Percentiles rank a stretch among this genome's conserved stretches.
Conservation (phyloP, 2,888 invertebrate genomes). For the Pseudeuparius sepicola region DNA sequence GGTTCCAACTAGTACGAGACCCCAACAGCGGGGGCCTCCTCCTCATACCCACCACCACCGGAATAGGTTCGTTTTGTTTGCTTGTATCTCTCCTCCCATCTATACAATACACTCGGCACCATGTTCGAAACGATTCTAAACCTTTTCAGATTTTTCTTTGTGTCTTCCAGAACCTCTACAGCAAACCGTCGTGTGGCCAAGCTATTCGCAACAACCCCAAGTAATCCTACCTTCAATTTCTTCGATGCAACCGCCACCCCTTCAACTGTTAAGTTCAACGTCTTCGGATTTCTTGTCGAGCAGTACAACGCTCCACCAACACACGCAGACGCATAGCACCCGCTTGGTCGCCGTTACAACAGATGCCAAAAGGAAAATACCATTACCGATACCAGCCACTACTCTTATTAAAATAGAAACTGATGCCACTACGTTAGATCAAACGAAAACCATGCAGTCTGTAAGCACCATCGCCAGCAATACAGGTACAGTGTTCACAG, state of each 20-base stretch:
- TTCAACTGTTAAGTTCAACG: conserved; percentile 49
- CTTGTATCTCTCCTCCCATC: conserved; percentile 3
- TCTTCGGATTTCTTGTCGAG: conserved; percentile 49
- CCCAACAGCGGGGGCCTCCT: conserved; percentile 75
- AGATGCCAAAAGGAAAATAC: conserved; percentile 42
- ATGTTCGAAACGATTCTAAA: no score
- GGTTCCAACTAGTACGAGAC: conserved; percentile 79
- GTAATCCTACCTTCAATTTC: conserved; percentile 40
- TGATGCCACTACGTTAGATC: conserved; percentile 39
- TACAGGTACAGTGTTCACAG: conserved; percentile 38
- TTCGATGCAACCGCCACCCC: conserved; percentile 53
- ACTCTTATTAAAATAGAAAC: conserved; percentile 64
- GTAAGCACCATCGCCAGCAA: conserved; percentile 35
- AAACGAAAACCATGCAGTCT: conserved; percentile 38
- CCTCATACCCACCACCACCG: conserved; percentile 58
- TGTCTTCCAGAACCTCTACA: conserved; percentile 51
- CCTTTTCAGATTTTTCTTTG: background rate
- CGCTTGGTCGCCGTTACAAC: conserved; percentile 54
- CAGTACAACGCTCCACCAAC: conserved; percentile 52
- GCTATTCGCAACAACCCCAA: conserved; percentile 46
- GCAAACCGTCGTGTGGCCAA: conserved; percentile 67
- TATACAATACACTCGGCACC: background rate
- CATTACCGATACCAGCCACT: conserved; percentile 40
- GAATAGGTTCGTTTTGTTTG: conserved; percentile 48
- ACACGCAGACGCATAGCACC: conserved; percentile 59